Base-by-base conservation (phyloP, 2,113 vertebrate species). In the Cariama cristata region DNA sequence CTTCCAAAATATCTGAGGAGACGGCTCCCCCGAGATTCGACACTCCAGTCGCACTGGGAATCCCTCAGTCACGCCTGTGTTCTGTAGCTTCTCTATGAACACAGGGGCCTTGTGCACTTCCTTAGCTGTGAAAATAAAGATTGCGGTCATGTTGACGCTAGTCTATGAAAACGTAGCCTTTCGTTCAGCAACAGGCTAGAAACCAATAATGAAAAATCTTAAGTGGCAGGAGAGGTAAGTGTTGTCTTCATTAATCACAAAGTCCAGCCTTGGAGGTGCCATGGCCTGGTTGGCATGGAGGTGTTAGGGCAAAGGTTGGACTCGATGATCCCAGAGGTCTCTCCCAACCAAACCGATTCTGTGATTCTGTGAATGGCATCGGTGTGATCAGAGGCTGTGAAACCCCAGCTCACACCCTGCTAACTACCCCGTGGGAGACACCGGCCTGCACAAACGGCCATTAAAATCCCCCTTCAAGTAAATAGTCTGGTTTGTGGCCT, bases 1-100 rank as follows among this genome's bases (percentile, higher is more conserved):
- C 96, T 99, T 99, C 99, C 99, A 99, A 90, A 99, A 99, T 98
- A 99, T 99, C 84, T 99, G 99, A 26, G 99, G 99, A 15, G 98
- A 98, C 0, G 99, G 99, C 27, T 98, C 98, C 4, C 99, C 99
- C 0, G 95, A 98, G 79, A 99, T 99, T 3, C 99, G 99, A 71
- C 99, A 99, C 96, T 99, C 99, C 96, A 99, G 95, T 40, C 99
- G 97, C 87, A 99, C 99, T 0, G 99, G 99, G 93, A 99, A 99
- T 62, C 99, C 99, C 50, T 99, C 99, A 3, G 99, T 99, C 50
- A 99, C 99, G 3, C 99, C 99, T 0, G 99, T 99, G 98, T 99
- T 99, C 72, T 99, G 99, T 81, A 99, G 99, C 98, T 99, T 99
- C 98, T 99, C 99, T 12, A 99, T 77, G 79, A 99, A 99, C 38